These are phyloP conservation scores for Clarias platycephalus DNA, from an alignment of 2,797 vertebrate genomes.

Conservation along the genomic window DNA sequence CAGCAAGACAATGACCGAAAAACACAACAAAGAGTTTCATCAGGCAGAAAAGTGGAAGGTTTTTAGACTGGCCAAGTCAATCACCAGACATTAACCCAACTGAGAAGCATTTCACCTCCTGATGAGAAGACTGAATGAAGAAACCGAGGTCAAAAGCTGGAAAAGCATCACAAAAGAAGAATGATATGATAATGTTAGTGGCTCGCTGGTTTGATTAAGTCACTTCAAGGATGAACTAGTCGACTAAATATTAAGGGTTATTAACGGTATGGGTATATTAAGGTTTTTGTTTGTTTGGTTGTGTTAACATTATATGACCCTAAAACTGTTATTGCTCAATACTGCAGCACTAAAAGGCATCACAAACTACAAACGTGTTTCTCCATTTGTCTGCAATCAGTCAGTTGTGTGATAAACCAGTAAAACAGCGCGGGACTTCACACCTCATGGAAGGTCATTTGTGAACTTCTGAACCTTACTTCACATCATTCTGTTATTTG, in stretches of 20 bases:
- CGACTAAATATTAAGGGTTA: background rate
- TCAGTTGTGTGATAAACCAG: slow-evolving; percentile 56
- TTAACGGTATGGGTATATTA: no score
- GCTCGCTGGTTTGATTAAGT: background rate
- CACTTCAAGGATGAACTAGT: background rate
- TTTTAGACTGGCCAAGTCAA: background rate
- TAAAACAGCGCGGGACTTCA: slow-evolving; percentile 25
- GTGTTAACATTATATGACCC: slow-evolving; percentile 54
- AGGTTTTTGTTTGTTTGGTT: slow-evolving; percentile 29
- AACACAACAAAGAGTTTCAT: background rate
- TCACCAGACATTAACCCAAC: background rate
- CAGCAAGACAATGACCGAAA: background rate
- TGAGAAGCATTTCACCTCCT: background rate
- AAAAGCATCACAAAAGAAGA: background rate
- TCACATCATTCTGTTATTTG: slow-evolving; percentile 3
- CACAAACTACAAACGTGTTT: slow-evolving; percentile 68
- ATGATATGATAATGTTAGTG: background rate
- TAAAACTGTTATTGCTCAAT: slow-evolving; percentile 37
- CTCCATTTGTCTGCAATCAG: slow-evolving; percentile 58
- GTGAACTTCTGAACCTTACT: background rate
- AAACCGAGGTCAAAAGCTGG: background rate
- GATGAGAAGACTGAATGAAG: background rate
- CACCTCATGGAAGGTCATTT: slow-evolving; percentile 8
- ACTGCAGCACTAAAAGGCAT: slow-evolving; percentile 56
- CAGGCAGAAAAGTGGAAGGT: background rate